Base-by-base conservation (phyloP, 2,888 invertebrate genomes). In the Pollenia labialis region DNA sequence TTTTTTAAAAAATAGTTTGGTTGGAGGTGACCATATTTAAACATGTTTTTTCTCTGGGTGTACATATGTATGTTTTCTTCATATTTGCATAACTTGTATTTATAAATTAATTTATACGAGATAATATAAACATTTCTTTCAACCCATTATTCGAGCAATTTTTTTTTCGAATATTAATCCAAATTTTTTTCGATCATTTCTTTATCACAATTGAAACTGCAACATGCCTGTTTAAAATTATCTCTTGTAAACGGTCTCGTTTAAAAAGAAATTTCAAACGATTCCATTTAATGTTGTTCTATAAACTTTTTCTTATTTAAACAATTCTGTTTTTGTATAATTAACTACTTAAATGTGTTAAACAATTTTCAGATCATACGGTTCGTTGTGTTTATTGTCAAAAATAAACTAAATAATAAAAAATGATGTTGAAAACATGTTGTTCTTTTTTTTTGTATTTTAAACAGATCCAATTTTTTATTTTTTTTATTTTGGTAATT, bases 331-430 rank as follows among this genome's bases (percentile, higher is more conserved):
- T 32, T 32, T 44, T 50, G 68, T 74, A 58, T 79, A 82, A 82
- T 82, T 80, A 83, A 80, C 83, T 76, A 66, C 46, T 64, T 44
- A 64, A 86, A 83, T 80, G 86, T 83, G 64, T 83, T 79, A 74
- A 82, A 68, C 54, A 44, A 58, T 4, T 32, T 68, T n/a, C 40
- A 64, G 52, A 66, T 66, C 54, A 56, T 42, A 50, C 18, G 1
- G 32, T 32, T 32, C 4, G 4, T 32, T 76, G 52, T n/a, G 42
- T 46, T 56, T 11, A 64, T 75, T 76, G 58, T 72, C 16, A 69
- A 85, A 74, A 69, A 12, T 50, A 52, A 54, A 77, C 12, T 1
- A 46, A 44, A 66, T n/a, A 12, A 74, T 16, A 56, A 60, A 9
- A 77, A 77, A 8, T 44, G 64, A 76, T 79, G 79, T 79, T 72